phyloP scores from a whole-genome alignment of 2,113 vertebrate species.

The Muscicapa adusta region DNA sequence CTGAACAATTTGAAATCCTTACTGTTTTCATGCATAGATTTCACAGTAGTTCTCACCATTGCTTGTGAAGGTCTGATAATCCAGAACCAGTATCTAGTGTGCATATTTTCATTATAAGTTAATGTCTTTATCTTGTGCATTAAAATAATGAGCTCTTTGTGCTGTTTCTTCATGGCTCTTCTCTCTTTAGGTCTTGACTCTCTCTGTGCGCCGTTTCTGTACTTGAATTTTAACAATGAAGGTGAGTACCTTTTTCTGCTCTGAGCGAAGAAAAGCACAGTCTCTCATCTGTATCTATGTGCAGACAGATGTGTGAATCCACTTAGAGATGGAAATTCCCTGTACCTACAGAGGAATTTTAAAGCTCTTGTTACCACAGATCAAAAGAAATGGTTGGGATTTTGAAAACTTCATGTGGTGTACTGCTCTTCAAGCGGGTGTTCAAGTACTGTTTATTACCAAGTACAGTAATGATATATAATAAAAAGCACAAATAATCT shows the following conservation, averaged over 20 bases:
- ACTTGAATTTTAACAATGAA: conserved; percentile 98
- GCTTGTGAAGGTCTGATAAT: background rate
- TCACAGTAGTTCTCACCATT: background rate
- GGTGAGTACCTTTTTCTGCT: conserved; percentile 71
- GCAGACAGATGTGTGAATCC: background rate
- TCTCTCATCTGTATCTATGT: background rate
- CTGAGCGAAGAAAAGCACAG: background rate
- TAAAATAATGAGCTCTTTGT: background rate
- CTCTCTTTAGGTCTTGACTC: conserved; percentile 89
- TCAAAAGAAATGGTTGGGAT: background rate
- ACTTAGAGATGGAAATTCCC: background rate
- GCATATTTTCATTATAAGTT: background rate
- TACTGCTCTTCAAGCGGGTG: background rate
- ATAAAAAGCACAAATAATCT: background rate
- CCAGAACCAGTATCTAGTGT: background rate
- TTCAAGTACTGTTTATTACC: background rate
- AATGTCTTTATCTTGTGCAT: background rate
- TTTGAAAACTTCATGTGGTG: background rate
- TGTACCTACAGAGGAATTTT: background rate
- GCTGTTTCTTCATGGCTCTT: background rate
- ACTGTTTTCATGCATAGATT: background rate
- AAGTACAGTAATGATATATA: background rate
- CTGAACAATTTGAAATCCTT: background rate
- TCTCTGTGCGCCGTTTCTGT: conserved; percentile 95
- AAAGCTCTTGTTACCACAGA: background rate